These are phyloP conservation scores for Muscicapa striata DNA, from an alignment of 2,797 vertebrate species.

Conservation along the genomic window DNA sequence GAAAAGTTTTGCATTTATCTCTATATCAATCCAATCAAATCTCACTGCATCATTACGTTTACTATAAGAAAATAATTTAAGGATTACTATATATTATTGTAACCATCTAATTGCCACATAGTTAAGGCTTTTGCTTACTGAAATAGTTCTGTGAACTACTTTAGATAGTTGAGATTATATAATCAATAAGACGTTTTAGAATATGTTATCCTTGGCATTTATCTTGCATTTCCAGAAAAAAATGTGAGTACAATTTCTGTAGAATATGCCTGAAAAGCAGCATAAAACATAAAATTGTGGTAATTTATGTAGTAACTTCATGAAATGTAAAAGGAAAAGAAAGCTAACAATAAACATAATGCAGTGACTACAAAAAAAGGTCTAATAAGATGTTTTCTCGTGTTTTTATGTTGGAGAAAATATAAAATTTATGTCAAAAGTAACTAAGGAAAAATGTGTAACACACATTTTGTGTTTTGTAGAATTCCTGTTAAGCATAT, in stretches of 20 bases:
- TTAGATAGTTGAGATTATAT: not conserved
- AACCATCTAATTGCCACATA: not conserved
- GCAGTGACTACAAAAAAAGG: not conserved
- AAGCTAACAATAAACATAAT: not conserved
- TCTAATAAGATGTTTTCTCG: fast-evolving
- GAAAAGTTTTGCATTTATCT: not conserved
- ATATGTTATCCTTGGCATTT: not conserved
- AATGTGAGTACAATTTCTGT: not conserved
- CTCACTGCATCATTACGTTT: not conserved
- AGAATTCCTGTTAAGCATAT: not conserved
- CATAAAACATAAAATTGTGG: not conserved
- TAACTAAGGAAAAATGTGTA: not conserved
- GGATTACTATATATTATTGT: not conserved
- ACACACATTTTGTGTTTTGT: not conserved
- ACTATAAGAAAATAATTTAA: not conserved
- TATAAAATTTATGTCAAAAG: not conserved
- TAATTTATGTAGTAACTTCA: not conserved
- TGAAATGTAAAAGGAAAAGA: not conserved
- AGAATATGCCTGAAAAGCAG: not conserved
- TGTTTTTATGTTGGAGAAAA: not conserved
- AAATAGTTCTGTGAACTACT: not conserved
- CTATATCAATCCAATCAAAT: not conserved
- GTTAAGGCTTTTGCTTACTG: not conserved
- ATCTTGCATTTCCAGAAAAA: not conserved
- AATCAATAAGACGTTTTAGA: not conserved